Evolutionary conservation across 2,113 vertebrate genomes (phyloP).

Genomic region (Campylorhamphus procurvoides): DNA sequence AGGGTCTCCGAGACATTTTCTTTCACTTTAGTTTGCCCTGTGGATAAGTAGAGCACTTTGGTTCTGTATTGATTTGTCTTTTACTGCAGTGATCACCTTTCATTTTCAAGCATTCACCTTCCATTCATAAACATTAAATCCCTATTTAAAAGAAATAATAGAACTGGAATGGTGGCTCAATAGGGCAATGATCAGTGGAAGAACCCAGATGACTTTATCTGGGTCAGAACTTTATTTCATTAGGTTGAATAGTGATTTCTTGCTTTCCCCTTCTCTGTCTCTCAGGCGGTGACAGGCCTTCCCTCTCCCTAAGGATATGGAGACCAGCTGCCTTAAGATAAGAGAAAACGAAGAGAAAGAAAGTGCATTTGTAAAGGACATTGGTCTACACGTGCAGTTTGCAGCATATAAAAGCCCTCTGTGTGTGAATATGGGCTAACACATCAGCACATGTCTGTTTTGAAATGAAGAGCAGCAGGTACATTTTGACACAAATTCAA

Average conservation of each 20-base stretch:
- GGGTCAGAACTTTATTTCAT: constrained; percentile 61
- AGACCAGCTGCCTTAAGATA: constrained; percentile 49
- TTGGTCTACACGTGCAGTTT: constrained; percentile 62
- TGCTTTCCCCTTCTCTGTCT: background rate
- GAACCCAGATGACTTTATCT: constrained; percentile 48
- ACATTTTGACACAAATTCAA: constrained; percentile 56
- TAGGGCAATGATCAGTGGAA: constrained; percentile 63
- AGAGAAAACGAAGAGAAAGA: constrained; percentile 34
- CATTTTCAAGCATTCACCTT: constrained; percentile 65
- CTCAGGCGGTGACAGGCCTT: background rate
- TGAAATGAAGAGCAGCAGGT: constrained; percentile 50
- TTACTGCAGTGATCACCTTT: constrained; percentile 70
- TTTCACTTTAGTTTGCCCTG: constrained; percentile 60
- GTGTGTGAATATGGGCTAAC: constrained; percentile 5
- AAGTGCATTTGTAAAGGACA: constrained; percentile 67
- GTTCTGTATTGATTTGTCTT: constrained; percentile 71
- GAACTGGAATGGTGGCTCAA: constrained; percentile 59
- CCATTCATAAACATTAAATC: constrained; percentile 67
- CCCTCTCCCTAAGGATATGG: constrained; percentile 31
- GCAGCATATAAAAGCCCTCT: constrained; percentile 9
- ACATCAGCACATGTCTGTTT: constrained; percentile 38
- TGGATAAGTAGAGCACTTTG: constrained; percentile 58
- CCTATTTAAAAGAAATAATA: constrained; percentile 72
- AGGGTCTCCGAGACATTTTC: constrained; percentile 46
- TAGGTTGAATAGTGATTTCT: constrained; percentile 21